These are phyloP conservation scores for Drosophila persimilis DNA, from an alignment of 1,140 invertebrate species.

Conservation along the genomic window DNA sequence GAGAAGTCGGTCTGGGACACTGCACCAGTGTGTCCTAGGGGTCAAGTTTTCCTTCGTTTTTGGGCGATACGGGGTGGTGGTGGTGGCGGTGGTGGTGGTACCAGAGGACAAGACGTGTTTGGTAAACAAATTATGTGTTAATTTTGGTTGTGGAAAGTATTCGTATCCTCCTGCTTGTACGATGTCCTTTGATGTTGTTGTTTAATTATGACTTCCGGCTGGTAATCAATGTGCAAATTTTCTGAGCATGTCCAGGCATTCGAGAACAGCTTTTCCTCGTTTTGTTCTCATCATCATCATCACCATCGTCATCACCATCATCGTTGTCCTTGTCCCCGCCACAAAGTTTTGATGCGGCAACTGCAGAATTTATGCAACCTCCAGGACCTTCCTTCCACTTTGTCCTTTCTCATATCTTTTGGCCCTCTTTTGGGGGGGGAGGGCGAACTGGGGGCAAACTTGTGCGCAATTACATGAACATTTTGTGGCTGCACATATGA, in stretches of 20 bases:
- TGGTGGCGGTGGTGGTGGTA: too few species aligned
- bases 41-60: conserved; percentile 53
- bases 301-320: too few species aligned
- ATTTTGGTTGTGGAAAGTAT: conserved; percentile 68
- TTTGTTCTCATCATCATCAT: conserved; percentile 24
- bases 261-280: conserved; percentile 50
- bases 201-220: conserved; percentile 80
- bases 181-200: conserved; percentile 47
- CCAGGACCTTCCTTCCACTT: conserved; percentile 1
- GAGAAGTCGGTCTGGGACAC: conserved; percentile 31
- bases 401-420: conserved; percentile 1
- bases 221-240: conserved; percentile 80
- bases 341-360: conserved; percentile 60
- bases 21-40: conserved; percentile 1
- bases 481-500: conserved; percentile 80
- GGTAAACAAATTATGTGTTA: conserved; percentile 80
- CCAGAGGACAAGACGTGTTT: conserved; percentile 55
- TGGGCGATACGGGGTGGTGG: background rate
- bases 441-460: conserved; percentile 36
- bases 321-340: too few species aligned
- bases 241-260: conserved; percentile 52
- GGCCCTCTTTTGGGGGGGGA: conserved; percentile 2
- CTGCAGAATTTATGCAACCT: conserved; percentile 72
- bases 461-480: conserved; percentile 76
- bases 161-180: background rate